Evolutionary conservation across 2,888 invertebrate genomes (phyloP).

Genomic region (Dinocampus coccinellae): DNA sequence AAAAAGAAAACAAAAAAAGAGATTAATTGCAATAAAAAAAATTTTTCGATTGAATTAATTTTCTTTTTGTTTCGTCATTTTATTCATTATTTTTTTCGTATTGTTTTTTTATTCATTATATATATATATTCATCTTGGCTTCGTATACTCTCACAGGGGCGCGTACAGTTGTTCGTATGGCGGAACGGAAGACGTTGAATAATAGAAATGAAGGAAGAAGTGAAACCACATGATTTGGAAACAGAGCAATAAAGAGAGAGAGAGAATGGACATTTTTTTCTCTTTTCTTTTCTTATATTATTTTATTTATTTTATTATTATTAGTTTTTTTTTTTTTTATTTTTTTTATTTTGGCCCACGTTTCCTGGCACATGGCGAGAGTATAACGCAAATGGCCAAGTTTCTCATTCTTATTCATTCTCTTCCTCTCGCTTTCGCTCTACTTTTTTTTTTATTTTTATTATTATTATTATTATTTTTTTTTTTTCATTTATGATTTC

Average conservation of each 20-base stretch:
- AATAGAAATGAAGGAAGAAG: constrained; percentile 46
- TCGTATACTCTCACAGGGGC: constrained; percentile 34
- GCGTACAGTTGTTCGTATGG: constrained; percentile 41
- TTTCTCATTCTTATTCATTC: constrained; percentile 30
- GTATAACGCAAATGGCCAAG: constrained; percentile 26
- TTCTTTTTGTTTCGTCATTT: neutral
- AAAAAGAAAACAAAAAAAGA: too few species aligned
- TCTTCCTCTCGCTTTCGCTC: constrained; percentile 24
- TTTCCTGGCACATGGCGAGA: constrained; percentile 49
- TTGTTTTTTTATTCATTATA: neutral
- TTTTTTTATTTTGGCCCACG: too few species aligned
- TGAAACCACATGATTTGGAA: constrained; percentile 48
- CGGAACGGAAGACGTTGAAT: constrained; percentile 47
- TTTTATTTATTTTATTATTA: too few species aligned
- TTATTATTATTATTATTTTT: neutral
- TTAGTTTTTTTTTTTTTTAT: too few species aligned
- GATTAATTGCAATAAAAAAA: neutral
- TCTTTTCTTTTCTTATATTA: too few species aligned
- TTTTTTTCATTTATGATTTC: constrained; percentile 4
- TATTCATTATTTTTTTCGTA: neutral
- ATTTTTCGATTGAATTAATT: neutral
- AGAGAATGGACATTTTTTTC: constrained; percentile 34
- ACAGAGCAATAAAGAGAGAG: constrained; percentile 28
- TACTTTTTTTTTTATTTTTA: neutral
- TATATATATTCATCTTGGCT: neutral